Percentiles rank a stretch among this genome's conserved stretches.
Evolutionary conservation across 2,113 vertebrate genomes (phyloP).

Genomic region (Tauraco erythrolophus): DNA sequence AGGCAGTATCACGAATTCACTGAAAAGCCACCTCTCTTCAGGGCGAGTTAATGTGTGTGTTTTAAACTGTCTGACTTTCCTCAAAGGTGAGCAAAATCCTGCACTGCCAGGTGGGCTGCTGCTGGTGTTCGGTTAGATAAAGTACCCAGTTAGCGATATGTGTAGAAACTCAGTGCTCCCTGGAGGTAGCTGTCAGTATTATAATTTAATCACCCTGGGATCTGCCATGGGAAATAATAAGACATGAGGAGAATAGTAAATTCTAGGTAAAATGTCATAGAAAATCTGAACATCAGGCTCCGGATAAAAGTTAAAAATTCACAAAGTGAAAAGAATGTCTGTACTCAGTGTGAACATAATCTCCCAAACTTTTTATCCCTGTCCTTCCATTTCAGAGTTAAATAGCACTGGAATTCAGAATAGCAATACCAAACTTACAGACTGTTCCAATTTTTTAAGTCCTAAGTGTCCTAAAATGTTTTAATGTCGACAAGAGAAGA

Average conservation of each 20-base stretch:
- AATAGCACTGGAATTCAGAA: neutral
- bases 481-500: neutral
- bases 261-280: slow-evolving; percentile 12
- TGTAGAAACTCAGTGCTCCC: neutral
- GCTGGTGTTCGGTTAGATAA: neutral
- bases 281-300: neutral
- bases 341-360: neutral
- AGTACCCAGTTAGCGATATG: neutral
- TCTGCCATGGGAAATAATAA: neutral
- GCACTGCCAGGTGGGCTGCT: neutral
- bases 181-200: neutral
- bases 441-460: neutral
- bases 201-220: neutral
- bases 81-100: neutral
- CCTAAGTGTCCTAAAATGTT: neutral
- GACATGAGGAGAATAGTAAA: slow-evolving; percentile 2
- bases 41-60: neutral
- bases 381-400: neutral
- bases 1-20: neutral
- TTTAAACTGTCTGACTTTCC: neutral
- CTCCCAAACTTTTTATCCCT: neutral
- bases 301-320: neutral
- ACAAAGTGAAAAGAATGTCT: neutral
- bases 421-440: neutral
- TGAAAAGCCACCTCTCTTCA: neutral